Evolutionary conservation across 2,797 vertebrate genomes (phyloP).

Genomic region (Sebastes kiyomatsui): DNA sequence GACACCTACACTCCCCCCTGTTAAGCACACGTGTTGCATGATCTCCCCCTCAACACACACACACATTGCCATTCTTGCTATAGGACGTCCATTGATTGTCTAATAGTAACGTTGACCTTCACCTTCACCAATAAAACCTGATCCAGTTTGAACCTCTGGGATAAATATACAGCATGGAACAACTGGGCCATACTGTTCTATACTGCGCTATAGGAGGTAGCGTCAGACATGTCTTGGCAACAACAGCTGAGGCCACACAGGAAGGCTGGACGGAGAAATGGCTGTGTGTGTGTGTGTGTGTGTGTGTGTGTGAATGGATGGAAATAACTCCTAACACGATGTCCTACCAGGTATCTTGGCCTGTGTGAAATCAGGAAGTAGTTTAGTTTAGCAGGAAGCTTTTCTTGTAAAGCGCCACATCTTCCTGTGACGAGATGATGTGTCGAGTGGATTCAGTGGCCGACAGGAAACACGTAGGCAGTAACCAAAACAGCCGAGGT

Average conservation of each 20-base stretch:
- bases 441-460: no score
- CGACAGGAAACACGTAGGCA: no score
- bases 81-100: constrained; percentile 1
- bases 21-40: constrained; percentile 3
- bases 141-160: constrained; percentile 25
- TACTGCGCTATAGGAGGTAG: not conserved
- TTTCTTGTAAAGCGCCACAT: not conserved
- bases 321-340: not conserved
- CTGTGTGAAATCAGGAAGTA: not conserved
- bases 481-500: no score
- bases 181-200: not conserved
- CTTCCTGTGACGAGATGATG: no score
- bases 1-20: not conserved
- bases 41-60: not conserved
- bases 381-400: not conserved
- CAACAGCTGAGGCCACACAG: constrained; percentile 40
- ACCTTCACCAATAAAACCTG: constrained; percentile 25
- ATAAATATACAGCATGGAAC: constrained; percentile 10
- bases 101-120: not conserved
- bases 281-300: not conserved
- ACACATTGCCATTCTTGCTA: not conserved
- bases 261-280: not conserved
- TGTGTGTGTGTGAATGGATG: not conserved
- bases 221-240: not conserved
- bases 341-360: not conserved